Conservation (phyloP, 1,140 invertebrate species). For the Caenorhabditis tropicalis region DNA sequence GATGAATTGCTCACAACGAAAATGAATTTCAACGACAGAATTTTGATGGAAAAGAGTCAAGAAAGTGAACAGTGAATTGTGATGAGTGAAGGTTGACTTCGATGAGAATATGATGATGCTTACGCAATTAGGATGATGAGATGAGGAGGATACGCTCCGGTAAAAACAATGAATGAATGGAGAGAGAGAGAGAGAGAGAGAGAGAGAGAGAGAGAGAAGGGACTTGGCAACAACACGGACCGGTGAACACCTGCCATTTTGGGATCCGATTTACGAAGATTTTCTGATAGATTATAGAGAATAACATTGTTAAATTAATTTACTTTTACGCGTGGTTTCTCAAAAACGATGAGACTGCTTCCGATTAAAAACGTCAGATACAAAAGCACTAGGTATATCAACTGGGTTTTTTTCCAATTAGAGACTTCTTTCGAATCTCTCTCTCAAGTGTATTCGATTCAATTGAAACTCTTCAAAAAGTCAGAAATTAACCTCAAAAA, state of each 20-base stretch:
- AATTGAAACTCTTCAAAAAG: not conserved
- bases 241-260: constrained; percentile 1
- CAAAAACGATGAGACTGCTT: too few species aligned
- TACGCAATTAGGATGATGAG: not conserved
- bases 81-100: not conserved
- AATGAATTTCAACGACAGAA: not conserved
- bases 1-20: constrained; percentile 13
- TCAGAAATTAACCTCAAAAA: not conserved
- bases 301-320: not conserved
- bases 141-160: not conserved
- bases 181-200: not conserved
- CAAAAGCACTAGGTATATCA: too few species aligned
- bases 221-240: constrained; percentile 30
- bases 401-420: too few species aligned
- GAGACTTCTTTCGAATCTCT: too few species aligned
- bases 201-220: not conserved
- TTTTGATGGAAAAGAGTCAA: constrained; percentile 24
- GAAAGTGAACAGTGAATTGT: not conserved
- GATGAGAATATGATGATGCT: not conserved
- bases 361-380: too few species aligned
- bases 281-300: not conserved
- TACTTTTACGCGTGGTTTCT: not conserved
- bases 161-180: constrained; percentile 16
- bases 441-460: too few species aligned
- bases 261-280: not conserved